phyloP scores from a whole-genome alignment of 1,140 invertebrate genomes.

The Lucilia cuprina region DNA sequence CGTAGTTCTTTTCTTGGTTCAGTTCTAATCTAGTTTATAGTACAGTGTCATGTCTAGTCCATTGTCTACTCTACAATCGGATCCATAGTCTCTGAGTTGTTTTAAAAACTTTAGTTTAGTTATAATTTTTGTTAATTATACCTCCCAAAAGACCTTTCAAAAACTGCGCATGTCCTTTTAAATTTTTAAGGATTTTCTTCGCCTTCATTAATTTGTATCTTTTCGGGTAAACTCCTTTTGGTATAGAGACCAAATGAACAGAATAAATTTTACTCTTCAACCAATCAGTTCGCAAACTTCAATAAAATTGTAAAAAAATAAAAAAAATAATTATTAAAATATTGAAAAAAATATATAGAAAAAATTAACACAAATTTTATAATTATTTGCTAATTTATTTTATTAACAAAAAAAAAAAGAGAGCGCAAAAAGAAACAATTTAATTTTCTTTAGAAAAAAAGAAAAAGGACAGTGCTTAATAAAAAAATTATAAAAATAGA shows the following conservation, averaged over 20 bases:
- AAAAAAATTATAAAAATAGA: background rate
- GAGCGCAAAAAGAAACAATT: background rate
- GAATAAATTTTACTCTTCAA: constrained; percentile 22
- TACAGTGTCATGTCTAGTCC: too few species aligned
- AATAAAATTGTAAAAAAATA: background rate
- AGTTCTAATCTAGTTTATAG: too few species aligned
- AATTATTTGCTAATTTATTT: constrained; percentile 30
- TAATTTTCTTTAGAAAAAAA: background rate
- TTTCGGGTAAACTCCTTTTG: constrained; percentile 26
- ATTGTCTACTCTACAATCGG: too few species aligned
- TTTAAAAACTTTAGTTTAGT: too few species aligned
- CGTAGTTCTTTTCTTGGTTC: too few species aligned
- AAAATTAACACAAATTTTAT: background rate
- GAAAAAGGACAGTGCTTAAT: background rate
- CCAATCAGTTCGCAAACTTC: background rate
- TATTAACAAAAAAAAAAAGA: background rate
- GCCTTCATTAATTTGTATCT: background rate
- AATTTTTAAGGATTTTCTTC: background rate
- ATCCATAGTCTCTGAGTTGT: too few species aligned
- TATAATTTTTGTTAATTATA: background rate
- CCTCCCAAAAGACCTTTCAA: background rate
- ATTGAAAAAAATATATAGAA: background rate
- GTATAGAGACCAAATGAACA: constrained; percentile 12
- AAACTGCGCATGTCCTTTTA: background rate
- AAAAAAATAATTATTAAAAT: background rate